Percentiles rank a stretch among this genome's conserved stretches.
These are phyloP conservation scores for Ficedula albicollis DNA, from an alignment of 2,797 vertebrate genomes.

Conservation along the genomic window DNA sequence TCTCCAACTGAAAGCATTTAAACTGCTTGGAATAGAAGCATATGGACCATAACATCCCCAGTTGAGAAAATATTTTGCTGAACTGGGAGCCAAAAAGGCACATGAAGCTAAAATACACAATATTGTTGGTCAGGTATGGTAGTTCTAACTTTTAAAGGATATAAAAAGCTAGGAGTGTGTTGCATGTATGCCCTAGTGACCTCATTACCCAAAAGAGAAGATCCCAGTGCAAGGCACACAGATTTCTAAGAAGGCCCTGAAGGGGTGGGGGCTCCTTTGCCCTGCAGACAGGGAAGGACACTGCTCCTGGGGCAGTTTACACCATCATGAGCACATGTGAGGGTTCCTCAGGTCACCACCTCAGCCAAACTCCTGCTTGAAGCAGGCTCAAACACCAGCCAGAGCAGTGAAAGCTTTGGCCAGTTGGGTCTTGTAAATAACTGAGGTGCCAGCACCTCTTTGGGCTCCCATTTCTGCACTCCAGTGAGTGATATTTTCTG, in stretches of 20 bases:
- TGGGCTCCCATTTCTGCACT: not conserved
- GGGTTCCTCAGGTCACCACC: not conserved
- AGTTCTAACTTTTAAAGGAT: not conserved
- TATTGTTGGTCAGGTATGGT: not conserved
- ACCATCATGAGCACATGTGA: not conserved
- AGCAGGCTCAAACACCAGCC: not conserved
- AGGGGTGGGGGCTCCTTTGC: not conserved
- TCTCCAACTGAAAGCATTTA: constrained; percentile 14
- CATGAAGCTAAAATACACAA: fast-evolving
- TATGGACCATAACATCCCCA: not conserved
- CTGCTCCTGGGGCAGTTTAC: too few relatives aligned
- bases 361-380: not conserved
- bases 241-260: not conserved
- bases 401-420: not conserved
- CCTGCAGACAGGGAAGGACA: not conserved
- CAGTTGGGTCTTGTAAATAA: not conserved
- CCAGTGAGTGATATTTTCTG: not conserved
- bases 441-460: not conserved
- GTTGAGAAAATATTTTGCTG: not conserved
- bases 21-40: not conserved
- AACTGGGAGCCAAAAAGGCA: not conserved
- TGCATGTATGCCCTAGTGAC: fast-evolving
- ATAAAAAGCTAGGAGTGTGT: not conserved
- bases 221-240: not conserved
- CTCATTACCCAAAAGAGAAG: not conserved